Percentiles rank a stretch among this genome's conserved stretches.
phyloP scores from a whole-genome alignment of 1,140 invertebrate species.

The Pachyrhynchus sulphureomaculatus region DNA sequence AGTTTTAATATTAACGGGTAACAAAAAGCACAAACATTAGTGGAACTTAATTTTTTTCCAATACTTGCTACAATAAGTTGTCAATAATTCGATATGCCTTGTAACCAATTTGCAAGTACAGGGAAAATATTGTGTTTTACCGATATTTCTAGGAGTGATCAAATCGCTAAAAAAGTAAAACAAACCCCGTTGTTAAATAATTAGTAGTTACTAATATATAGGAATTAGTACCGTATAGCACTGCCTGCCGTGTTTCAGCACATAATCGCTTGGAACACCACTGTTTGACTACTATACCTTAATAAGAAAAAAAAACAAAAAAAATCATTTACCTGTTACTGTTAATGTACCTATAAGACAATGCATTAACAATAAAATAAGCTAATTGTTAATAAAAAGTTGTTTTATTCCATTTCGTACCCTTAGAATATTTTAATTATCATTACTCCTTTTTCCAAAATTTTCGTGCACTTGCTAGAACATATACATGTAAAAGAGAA shows the following conservation, averaged over 20 bases:
- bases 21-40: too few species aligned
- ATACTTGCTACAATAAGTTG: too few species aligned
- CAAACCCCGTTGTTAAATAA: slow-evolving; percentile 25
- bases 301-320: slow-evolving; percentile 37
- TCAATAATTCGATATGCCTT: too few species aligned
- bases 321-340: slow-evolving; percentile 50
- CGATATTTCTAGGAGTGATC: too few species aligned
- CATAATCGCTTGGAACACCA: slow-evolving; percentile 52
- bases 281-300: slow-evolving; percentile 50
- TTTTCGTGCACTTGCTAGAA: too few species aligned
- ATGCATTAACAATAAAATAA: slow-evolving; percentile 37
- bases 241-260: slow-evolving; percentile 52
- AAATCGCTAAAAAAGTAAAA: background rate
- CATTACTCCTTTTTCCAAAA: too few species aligned
- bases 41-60: too few species aligned
- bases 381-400: slow-evolving; percentile 36
- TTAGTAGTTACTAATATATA: slow-evolving; percentile 31
- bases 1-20: background rate
- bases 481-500: too few species aligned
- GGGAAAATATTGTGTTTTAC: too few species aligned
- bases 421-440: too few species aligned
- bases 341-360: slow-evolving; percentile 39
- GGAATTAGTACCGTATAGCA: slow-evolving; percentile 50
- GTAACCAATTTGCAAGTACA: too few species aligned
- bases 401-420: too few species aligned